These are phyloP conservation scores for Ryuthela nishihirai DNA, from an alignment of 2,888 invertebrate genomes.

Conservation along the genomic window DNA sequence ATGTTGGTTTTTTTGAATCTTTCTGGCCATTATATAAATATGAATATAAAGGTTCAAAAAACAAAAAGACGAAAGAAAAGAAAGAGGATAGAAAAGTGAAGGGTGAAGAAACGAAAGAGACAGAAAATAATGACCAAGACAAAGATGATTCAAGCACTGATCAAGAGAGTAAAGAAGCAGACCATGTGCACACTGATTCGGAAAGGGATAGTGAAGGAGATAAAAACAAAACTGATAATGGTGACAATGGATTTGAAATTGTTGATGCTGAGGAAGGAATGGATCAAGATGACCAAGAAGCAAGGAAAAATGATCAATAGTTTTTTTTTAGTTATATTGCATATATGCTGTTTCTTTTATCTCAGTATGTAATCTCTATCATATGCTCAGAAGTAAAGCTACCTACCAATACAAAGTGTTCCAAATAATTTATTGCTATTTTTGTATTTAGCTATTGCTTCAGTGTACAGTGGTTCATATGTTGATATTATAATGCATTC, in stretches of 20 bases:
- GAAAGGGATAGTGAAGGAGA: constrained; percentile 82
- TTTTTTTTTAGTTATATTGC: too few species aligned
- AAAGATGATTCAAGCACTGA: constrained; percentile 70
- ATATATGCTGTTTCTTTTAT: too few species aligned
- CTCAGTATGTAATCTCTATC: too few species aligned
- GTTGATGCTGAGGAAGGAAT: constrained; percentile 40
- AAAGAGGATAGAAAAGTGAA: constrained; percentile 65
- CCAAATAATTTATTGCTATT: constrained; percentile 30
- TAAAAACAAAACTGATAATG: constrained; percentile 6
- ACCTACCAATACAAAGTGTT: not conserved
- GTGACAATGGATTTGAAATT: constrained; percentile 43
- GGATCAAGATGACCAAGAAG: constrained; percentile 3
- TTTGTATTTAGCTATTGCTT: too few species aligned
- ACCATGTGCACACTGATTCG: constrained; percentile 51
- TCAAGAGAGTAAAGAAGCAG: constrained; percentile 83
- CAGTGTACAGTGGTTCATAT: too few species aligned
- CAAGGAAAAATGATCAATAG: constrained; percentile 7
- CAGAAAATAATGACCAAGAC: constrained; percentile 60
- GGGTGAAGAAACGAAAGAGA: constrained; percentile 78
- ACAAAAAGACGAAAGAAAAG: constrained; percentile 56
- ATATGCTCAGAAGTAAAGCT: too few species aligned
- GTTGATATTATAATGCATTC: too few species aligned
- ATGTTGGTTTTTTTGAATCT: constrained; percentile 97
- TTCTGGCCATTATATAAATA: constrained; percentile 97
- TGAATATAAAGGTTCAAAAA: constrained; percentile 68